phyloP scores from a whole-genome alignment of 2,888 invertebrate genomes.

The Habroteleia sp. region DNA sequence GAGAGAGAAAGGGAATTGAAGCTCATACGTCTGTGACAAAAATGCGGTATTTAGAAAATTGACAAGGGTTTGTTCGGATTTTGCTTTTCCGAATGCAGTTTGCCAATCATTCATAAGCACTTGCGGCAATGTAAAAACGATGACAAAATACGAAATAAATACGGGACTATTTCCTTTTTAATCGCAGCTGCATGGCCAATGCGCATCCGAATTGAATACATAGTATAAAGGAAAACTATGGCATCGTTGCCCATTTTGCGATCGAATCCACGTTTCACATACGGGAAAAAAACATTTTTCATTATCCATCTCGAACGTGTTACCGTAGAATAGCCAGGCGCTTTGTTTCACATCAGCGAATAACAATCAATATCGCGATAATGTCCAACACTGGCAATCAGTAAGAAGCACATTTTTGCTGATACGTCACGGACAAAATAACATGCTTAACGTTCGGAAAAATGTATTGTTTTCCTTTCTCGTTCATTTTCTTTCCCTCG shows the following conservation, averaged over 20 bases:
- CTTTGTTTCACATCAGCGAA: constrained; percentile 52
- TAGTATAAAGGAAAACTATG: constrained; percentile 37
- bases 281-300: constrained; percentile 46
- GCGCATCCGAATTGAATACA: constrained; percentile 26
- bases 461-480: constrained; percentile 27
- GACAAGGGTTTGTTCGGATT: constrained; percentile 10
- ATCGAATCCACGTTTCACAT: constrained; percentile 19
- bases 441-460: constrained; percentile 45
- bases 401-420: constrained; percentile 49
- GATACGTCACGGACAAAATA: constrained; percentile 49
- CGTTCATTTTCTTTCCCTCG: constrained; percentile 7
- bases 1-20: not conserved
- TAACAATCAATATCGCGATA: constrained; percentile 58
- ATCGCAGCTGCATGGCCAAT: constrained; percentile 16
- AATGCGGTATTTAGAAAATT: constrained; percentile 18
- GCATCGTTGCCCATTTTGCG: constrained; percentile 37
- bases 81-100: constrained; percentile 4
- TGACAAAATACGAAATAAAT: constrained; percentile 32
- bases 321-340: constrained; percentile 37
- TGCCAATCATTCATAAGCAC: constrained; percentile 27
- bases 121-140: constrained; percentile 14
- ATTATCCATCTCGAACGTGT: constrained; percentile 48
- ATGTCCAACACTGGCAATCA: constrained; percentile 41
- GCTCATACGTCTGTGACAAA: not conserved
- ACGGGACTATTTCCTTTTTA: constrained; percentile 23